phyloP scores from a whole-genome alignment of 2,113 vertebrate genomes.

The Prunella himalayana region DNA sequence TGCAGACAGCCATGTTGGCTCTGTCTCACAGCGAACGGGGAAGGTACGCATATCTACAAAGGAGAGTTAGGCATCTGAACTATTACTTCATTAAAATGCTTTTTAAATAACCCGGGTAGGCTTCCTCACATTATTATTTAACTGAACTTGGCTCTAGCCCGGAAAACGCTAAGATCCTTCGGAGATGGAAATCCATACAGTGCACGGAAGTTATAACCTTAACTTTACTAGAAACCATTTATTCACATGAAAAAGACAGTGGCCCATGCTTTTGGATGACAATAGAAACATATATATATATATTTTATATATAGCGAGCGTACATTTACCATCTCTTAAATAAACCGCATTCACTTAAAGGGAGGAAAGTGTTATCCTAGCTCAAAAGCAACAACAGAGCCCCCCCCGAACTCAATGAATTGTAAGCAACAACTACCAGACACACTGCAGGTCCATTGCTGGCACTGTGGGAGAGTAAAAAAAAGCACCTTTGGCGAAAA shows the following conservation, averaged over 20 bases:
- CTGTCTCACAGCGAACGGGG: not conserved
- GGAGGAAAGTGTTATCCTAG: conserved; percentile 44
- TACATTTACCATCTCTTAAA: conserved; percentile 76
- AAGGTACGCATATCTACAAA: not conserved
- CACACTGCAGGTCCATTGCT: conserved; percentile 60
- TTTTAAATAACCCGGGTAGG: not conserved
- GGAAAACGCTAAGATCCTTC: conserved; percentile 1
- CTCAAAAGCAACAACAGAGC: conserved; percentile 51
- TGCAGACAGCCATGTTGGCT: conserved; percentile 27
- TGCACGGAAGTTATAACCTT: conserved; percentile 70
- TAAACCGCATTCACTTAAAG: conserved; percentile 66
- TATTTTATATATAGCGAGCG: conserved; percentile 51
- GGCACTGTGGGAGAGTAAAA: conserved; percentile 37
- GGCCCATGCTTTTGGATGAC: conserved; percentile 66
- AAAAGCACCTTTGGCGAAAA: conserved; percentile 72
- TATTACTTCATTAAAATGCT: not conserved
- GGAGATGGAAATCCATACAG: conserved; percentile 66
- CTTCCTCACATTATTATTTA: not conserved
- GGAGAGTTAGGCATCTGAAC: not conserved
- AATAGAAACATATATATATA: conserved; percentile 59
- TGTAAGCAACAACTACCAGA: conserved; percentile 66
- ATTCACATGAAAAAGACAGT: conserved; percentile 77
- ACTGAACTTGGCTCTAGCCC: not conserved
- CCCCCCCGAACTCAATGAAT: conserved; percentile 55
- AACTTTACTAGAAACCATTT: conserved; percentile 78